A percentile compares a stretch with the other conserved stretches of the same genome.
phyloP scores from a whole-genome alignment of 2,888 invertebrate genomes.

The Elegia similella region DNA sequence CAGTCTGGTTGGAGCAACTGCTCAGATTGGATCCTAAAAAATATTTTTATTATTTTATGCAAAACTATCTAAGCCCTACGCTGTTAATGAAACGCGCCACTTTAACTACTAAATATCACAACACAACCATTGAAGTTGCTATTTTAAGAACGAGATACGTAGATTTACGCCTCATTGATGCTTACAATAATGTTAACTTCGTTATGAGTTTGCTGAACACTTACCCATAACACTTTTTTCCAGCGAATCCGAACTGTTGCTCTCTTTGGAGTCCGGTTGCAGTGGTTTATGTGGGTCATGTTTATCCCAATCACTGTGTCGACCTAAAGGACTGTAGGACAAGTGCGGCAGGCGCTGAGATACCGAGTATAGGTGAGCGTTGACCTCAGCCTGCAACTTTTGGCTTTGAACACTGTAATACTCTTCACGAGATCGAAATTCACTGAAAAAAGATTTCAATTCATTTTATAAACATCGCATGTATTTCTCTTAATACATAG shows the following conservation, averaged over 20 bases:
- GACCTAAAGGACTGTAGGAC: slow-evolving; percentile 71
- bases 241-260: slow-evolving; percentile 75
- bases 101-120: too few relatives aligned
- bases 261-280: slow-evolving; percentile 75
- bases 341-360: slow-evolving; percentile 81
- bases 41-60: background rate
- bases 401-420: slow-evolving; percentile 77
- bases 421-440: slow-evolving; percentile 74
- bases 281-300: slow-evolving; percentile 72
- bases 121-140: too few relatives aligned
- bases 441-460: too few relatives aligned
- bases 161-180: too few relatives aligned
- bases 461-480: too few relatives aligned
- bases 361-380: slow-evolving; percentile 81
- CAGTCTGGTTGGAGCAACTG: slow-evolving; percentile 77
- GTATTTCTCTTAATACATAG: too few relatives aligned
- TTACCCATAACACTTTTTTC: slow-evolving; percentile 79
- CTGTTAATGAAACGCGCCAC: too few relatives aligned
- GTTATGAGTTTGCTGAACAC: background rate
- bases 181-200: too few relatives aligned
- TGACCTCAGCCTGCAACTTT: slow-evolving; percentile 75
- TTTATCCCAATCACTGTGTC: slow-evolving; percentile 77
- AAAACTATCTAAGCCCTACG: too few relatives aligned
- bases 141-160: too few relatives aligned
- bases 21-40: slow-evolving; percentile 74